Conservation (phyloP, 2,113 vertebrate genomes). For the Leiothrix lutea region DNA sequence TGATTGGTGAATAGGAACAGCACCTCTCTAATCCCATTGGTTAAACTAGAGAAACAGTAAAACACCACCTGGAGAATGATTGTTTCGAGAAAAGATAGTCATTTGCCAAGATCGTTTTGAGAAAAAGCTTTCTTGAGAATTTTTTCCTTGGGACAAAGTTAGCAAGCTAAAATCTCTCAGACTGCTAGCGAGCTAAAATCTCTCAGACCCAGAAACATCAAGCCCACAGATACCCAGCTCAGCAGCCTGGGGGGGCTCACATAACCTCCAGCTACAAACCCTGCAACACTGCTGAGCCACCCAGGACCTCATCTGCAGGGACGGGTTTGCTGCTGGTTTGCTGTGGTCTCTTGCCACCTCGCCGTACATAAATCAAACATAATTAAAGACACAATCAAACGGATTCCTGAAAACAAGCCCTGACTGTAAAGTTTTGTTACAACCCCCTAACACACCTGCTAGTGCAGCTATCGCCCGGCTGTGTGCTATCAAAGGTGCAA, state of each 20-base stretch:
- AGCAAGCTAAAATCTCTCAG: no score
- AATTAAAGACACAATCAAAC: slow-evolving; percentile 31
- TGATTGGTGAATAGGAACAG: no score
- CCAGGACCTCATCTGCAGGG: not conserved
- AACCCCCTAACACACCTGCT: slow-evolving; percentile 47
- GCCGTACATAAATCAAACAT: not conserved
- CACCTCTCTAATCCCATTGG: no score
- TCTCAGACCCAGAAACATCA: no score
- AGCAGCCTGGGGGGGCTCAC: not conserved
- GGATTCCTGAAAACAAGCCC: slow-evolving; percentile 42
- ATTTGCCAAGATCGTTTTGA: no score
- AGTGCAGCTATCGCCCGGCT: not conserved
- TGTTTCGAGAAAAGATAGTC: no score
- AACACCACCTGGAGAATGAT: no score
- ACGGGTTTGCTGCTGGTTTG: not conserved
- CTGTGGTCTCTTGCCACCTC: slow-evolving; percentile 20
- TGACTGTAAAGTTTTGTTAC: not conserved
- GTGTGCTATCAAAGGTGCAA: slow-evolving; percentile 48
- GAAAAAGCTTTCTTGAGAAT: no score
- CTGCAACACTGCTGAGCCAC: not conserved
- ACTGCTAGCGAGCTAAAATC: no score
- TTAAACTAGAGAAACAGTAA: no score
- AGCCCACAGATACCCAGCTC: not conserved
- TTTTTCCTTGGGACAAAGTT: no score
- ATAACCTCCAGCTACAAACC: not conserved